phyloP scores from a whole-genome alignment of 2,888 invertebrate species.

The Parasteatoda lunata region DNA sequence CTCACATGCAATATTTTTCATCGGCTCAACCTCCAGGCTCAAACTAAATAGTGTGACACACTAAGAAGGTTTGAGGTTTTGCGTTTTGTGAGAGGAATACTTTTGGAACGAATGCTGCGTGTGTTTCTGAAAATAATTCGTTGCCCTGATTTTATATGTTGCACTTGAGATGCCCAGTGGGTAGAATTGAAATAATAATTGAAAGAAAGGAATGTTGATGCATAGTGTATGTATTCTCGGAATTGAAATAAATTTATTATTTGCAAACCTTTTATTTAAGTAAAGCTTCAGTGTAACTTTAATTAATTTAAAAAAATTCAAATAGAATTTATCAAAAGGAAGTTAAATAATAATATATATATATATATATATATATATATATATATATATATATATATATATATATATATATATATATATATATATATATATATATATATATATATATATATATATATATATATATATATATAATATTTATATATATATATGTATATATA shows the following conservation, averaged over 20 bases:
- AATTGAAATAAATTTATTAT: too few relatives aligned
- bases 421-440: too few relatives aligned
- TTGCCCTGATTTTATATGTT: neutral
- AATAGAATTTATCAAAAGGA: too few relatives aligned
- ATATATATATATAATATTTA: too few relatives aligned
- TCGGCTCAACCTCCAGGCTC: neutral
- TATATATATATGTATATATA: too few relatives aligned
- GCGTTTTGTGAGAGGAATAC: neutral
- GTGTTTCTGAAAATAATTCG: neutral
- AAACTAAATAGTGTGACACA: neutral
- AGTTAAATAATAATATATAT: neutral
- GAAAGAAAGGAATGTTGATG: neutral
- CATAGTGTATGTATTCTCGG: too few relatives aligned
- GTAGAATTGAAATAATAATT: neutral
- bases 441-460: too few relatives aligned
- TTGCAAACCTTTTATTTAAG: too few relatives aligned
- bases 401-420: neutral
- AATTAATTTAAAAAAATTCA: too few relatives aligned
- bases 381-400: constrained; percentile 1
- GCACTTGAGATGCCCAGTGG: neutral
- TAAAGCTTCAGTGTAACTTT: too few relatives aligned
- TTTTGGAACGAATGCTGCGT: neutral
- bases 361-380: constrained; percentile 1
- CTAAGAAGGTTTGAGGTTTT: neutral
- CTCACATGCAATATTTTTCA: neutral